Evolutionary conservation across 2,797 vertebrate species (phyloP), one percentile per base, ranked within the genome.

Genomic region (Triplophysa bombifrons): DNA sequence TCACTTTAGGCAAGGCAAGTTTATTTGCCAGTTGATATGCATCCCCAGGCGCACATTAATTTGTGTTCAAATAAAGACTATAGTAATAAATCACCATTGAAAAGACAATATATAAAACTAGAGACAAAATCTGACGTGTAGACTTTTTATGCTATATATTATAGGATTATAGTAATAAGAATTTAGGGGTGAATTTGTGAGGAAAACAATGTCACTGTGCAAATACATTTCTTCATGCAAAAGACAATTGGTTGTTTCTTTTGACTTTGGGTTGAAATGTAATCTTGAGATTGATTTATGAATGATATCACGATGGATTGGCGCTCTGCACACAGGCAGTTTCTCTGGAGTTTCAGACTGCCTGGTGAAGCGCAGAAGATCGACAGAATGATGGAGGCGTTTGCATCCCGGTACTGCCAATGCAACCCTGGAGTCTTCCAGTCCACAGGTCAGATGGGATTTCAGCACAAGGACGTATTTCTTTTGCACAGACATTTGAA

Each of bases 371-470:
- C 96, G 13, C 96, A 98, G 93, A 98, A 98, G 88, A 97, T 98
- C 61, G 96, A 98, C 90, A 93, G 96, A 19, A 98, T 98, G 96
- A 98, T 98, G 96, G 96, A 98, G 87, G 96, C 93, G 6, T 99
- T 99, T 51, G 97, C 97, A 53, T 95, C 96, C 13, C 96, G 98
- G 77, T 99, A 99, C 90, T 99, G 98, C 89, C 95, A 98, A 75
- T 99, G 97, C 90, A 99, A 98, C 89, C 95, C 94, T 0, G 97
- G 97, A 30, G 97, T 99, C 90, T 99, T 99, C 93, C 97, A 98
- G 92, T 99, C 97, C 87, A 98, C 98, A 94, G 97, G 97, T 94
- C 53, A 85, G 84, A 74, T 41, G 41, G 41, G 10, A 41, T 41
- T 41, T 41, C 41, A 11, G 41, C 41, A 41, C 38, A 20, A 41